Base-by-base conservation (phyloP, 2,888 invertebrate genomes). In the Uropetala carovei region DNA sequence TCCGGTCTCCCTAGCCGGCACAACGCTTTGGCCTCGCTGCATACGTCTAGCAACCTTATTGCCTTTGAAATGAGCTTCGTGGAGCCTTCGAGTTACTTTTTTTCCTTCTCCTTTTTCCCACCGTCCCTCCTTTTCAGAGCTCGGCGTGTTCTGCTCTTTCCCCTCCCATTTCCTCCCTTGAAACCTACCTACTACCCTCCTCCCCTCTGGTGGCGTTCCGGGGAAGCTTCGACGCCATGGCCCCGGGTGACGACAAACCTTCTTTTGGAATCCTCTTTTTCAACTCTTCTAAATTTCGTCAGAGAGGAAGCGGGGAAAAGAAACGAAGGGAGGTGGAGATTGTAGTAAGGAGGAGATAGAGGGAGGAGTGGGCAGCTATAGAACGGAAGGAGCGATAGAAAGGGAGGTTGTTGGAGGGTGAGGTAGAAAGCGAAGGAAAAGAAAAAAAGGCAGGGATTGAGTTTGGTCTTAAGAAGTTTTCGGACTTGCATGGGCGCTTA, bases 11-110 rank as follows among this genome's bases (percentile, higher is more conserved):
- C n/a, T 83, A 56, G 56, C 83, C 56, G 56, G 56, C 56, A 83
- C 83, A 83, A 56, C 83, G 83, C 57, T 83, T 83, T 83, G 56
- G 83, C 68, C 68, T 22, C 22, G 56, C 83, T 83, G 83, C 83
- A 83, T 57, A 57, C 83, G 83, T 56, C 83, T 43, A 14, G 56
- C 86, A 13, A 13, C 86, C 86, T 86, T 86, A 86, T 86, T 86
- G 86, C 86, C 86, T 86, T 86, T 86, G 86, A 59, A 86, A 86
- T 86, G 86, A 86, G 86, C 86, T 86, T 30, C 60, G 27, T 14
- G 27, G 57, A 58, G 83, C 10, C 57, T n/a, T n/a, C 9, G 57
- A n/a, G 64, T 64, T 10, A n/a, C 64, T 64, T n/a, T 64, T 64
- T 14, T 7, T 64, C 18, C 18, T 60, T 60, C 60, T 60, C 3